phyloP scores from a whole-genome alignment of 2,113 vertebrate species.

The Prunella himalayana region DNA sequence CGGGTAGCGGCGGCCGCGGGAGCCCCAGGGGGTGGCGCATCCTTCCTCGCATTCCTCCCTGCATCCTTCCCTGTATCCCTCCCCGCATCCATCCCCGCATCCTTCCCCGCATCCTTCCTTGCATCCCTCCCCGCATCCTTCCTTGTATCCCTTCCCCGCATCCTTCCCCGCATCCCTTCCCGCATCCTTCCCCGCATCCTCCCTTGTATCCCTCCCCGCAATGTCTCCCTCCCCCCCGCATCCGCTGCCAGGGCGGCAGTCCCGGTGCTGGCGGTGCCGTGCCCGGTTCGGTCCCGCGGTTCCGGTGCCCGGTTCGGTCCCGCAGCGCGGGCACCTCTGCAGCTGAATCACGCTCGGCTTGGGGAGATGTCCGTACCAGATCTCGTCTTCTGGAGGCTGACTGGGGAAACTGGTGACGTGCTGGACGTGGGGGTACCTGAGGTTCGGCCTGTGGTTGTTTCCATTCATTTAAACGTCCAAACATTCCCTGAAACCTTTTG shows the following conservation, averaged over 20 bases:
- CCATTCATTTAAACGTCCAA: not conserved
- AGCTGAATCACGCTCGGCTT: too few relatives aligned
- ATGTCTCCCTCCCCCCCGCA: not conserved
- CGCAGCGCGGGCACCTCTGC: not conserved
- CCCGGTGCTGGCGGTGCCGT: not conserved
- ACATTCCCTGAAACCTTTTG: not conserved
- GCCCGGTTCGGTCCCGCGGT: not conserved
- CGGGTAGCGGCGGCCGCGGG: not conserved
- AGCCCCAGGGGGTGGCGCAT: not conserved
- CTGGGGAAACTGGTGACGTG: not conserved
- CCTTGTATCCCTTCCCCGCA: not conserved
- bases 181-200: not conserved
- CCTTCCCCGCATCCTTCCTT: rapidly evolving
- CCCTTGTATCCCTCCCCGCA: too few relatives aligned
- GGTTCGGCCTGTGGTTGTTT: not conserved
- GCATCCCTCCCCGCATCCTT: rapidly evolving
- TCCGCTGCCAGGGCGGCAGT: not conserved
- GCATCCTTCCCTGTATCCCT: rapidly evolving
- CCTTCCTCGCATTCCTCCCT: rapidly evolving
- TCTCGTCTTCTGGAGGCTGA: too few relatives aligned
- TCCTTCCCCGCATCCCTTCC: not conserved
- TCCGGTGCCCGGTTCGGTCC: not conserved
- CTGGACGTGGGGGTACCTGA: not conserved
- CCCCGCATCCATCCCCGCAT: rapidly evolving
- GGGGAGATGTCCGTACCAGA: not conserved